phyloP scores from a whole-genome alignment of 2,888 invertebrate genomes.

The Agrochola lota region DNA sequence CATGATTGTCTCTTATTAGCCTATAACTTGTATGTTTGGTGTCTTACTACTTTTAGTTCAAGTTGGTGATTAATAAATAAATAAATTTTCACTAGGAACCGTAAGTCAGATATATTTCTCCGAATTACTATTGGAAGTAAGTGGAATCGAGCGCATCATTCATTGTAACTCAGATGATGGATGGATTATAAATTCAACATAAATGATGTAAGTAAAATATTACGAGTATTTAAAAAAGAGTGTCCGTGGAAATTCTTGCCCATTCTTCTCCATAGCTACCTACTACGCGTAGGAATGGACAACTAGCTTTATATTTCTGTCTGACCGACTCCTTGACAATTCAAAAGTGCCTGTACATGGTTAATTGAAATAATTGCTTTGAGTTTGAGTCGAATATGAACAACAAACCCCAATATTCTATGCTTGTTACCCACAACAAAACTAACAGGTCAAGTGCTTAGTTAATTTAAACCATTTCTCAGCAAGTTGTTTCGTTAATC shows the following conservation, averaged over 20 bases:
- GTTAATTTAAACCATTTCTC: slow-evolving; percentile 67
- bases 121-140: too few species aligned
- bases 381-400: neutral
- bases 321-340: neutral
- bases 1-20: too few species aligned
- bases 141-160: too few species aligned
- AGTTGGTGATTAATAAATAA: too few species aligned
- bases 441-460: slow-evolving; percentile 58
- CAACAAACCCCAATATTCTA: neutral
- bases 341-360: neutral
- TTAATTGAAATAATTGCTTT: neutral
- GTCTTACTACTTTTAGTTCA: too few species aligned
- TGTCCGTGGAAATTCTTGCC: neutral
- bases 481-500: slow-evolving; percentile 75
- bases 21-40: too few species aligned
- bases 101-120: too few species aligned
- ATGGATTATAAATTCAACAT: too few species aligned
- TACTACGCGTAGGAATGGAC: neutral
- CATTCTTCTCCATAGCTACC: neutral
- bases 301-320: neutral
- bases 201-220: neutral
- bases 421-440: neutral
- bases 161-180: too few species aligned
- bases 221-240: too few species aligned
- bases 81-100: too few species aligned